Evolutionary conservation across 2,113 vertebrate genomes (phyloP).

Genomic region (Malaclemys terrapin): DNA sequence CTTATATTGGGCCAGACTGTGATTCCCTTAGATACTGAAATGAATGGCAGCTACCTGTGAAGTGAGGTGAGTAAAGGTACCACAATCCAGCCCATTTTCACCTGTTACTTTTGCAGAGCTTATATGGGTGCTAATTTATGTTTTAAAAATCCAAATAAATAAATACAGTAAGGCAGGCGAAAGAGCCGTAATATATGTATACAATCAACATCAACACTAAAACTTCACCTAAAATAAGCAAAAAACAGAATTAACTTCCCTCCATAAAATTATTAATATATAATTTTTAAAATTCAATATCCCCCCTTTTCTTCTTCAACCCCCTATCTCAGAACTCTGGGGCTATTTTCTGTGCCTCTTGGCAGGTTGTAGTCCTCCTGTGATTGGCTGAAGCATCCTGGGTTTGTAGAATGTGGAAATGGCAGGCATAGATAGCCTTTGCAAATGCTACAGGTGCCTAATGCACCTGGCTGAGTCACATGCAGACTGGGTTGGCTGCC

Average conservation of each 20-base stretch:
- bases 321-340: neutral
- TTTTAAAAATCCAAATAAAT: neutral
- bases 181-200: neutral
- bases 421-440: neutral
- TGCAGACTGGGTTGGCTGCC: neutral
- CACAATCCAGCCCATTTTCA: neutral
- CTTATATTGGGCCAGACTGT: neutral
- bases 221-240: neutral
- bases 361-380: neutral
- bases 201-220: neutral
- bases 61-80: neutral
- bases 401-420: accelerated
- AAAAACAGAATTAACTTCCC: neutral
- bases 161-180: neutral
- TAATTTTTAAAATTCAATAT: neutral
- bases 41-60: neutral
- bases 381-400: neutral
- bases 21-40: neutral
- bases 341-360: neutral
- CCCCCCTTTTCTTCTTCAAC: neutral
- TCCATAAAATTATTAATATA: neutral
- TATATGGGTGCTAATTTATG: neutral
- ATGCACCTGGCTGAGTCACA: neutral
- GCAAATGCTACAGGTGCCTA: neutral
- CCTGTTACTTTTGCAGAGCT: neutral